Percentiles rank a stretch among this genome's conserved stretches.
Evolutionary conservation across 2,888 invertebrate genomes (phyloP).

Genomic region (Temnothorax rugatulus): DNA sequence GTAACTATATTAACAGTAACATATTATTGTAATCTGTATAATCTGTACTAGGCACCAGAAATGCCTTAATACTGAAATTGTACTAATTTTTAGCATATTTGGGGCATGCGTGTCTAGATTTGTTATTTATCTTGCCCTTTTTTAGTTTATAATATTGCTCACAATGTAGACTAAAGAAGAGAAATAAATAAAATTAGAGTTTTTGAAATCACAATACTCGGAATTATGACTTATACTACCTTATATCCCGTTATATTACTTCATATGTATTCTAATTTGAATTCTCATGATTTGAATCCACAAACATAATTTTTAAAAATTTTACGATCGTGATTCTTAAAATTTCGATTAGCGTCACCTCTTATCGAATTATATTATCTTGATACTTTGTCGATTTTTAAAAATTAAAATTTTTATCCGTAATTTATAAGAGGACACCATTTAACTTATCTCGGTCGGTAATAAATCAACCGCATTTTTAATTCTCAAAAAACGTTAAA

Average conservation of each 20-base stretch:
- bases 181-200: slow-evolving; percentile 1
- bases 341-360: no score
- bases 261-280: no score
- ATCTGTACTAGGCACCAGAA: background rate
- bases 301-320: no score
- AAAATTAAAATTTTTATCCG: no score
- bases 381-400: no score
- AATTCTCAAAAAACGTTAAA: no score
- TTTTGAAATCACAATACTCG: background rate
- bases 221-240: background rate
- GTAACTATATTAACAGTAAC: background rate
- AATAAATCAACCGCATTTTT: no score
- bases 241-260: background rate
- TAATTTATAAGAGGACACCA: no score
- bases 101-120: background rate
- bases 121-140: background rate
- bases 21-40: slow-evolving; percentile 1
- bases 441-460: no score
- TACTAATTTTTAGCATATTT: background rate
- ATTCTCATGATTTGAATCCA: no score
- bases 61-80: background rate
- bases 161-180: background rate
- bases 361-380: no score
- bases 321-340: no score
- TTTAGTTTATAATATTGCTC: slow-evolving; percentile 6